A percentile compares a stretch with the other conserved stretches of the same genome.
These are phyloP conservation scores for Drosophila pseudoobscura DNA, from an alignment of 1,140 invertebrate genomes.

Conservation along the genomic window DNA sequence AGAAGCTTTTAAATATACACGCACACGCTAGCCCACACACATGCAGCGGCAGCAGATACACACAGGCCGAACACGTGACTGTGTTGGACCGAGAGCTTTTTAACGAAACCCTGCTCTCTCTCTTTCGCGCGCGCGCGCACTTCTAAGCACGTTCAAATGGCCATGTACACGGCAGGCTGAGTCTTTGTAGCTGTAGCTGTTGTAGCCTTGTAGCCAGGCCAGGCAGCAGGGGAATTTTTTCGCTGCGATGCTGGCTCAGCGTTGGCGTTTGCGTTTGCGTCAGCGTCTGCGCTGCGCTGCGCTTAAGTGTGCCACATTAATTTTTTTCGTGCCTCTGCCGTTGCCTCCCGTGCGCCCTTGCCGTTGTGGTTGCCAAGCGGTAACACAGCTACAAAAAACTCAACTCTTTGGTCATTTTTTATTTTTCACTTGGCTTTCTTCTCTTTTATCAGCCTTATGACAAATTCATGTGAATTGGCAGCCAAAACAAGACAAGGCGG, in stretches of 20 bases:
- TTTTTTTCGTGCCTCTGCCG: constrained; percentile 41
- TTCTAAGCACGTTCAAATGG: constrained; percentile 76
- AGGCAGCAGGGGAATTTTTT: constrained; percentile 64
- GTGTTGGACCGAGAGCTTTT: constrained; percentile 60
- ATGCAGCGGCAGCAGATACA: constrained; percentile 11
- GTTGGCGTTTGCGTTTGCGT: neutral
- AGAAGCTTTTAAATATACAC: constrained; percentile 24
- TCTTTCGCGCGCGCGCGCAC: constrained; percentile 58
- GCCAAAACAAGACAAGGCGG: constrained; percentile 39
- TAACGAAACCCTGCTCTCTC: constrained; percentile 64
- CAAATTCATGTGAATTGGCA: constrained; percentile 78
- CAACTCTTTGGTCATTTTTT: constrained; percentile 22
- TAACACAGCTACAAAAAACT: constrained; percentile 45
- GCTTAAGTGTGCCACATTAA: constrained; percentile 75
- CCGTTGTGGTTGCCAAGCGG: constrained; percentile 65
- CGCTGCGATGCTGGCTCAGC: constrained; percentile 59
- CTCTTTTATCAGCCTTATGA: constrained; percentile 58
- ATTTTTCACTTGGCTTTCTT: constrained; percentile 22
- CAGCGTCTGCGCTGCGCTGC: constrained; percentile 32
- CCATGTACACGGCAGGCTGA: constrained; percentile 29
- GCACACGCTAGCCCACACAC: constrained; percentile 12
- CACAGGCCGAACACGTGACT: constrained; percentile 60
- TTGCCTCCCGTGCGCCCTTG: constrained; percentile 6
- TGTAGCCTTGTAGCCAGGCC: constrained; percentile 15
- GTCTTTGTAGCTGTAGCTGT: constrained; percentile 69